Base-by-base conservation (phyloP, 2,113 vertebrate species). In the Psophia crepitans region DNA sequence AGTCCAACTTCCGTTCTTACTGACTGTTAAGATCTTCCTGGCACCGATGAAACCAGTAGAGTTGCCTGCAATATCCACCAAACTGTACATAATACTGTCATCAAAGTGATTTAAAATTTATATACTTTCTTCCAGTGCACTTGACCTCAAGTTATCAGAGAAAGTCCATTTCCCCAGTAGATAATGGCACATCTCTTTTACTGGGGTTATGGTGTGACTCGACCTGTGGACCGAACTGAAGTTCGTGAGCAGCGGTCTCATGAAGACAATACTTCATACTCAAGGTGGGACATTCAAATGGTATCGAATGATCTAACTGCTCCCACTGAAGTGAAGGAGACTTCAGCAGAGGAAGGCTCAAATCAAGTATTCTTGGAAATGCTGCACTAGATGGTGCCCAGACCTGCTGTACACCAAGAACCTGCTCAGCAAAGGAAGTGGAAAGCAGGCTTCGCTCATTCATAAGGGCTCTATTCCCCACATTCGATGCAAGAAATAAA, bases 151-250 rank as follows among this genome's bases (percentile, higher is more conserved):
- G 19, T 10, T 43, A 54, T 4, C 37, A 8, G 35, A 51, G 61
- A 63, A 89, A 84, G 87, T 32, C 32, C 49, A n/a, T 27, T 46
- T 48, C 37, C 39, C 49, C 89, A 28, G 3, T 1, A 51, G 65
- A 19, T 27, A 27, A 49, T 9, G 43, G 33, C 48, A 33, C 44
- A 24, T 69, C 30, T 44, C 37, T 56, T 24, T 43, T 44, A 11
- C 2, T 3, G 15, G 76, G 41, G 7, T 33, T 39, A 49, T 14
- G 79, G 18, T 74, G 28, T 90, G 71, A 49, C 58, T 73, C 5
- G 26, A 76, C 30, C 64, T 9, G 0, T 8, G 86, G 46, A 33
- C 6, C 0, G 0, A 61, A n/a, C 66, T 3, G 3, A 61, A 35
- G 28, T 7, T 35, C 30, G 16, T 4, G 57, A 70, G 71, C 53